Evolutionary conservation across 2,113 vertebrate species (phyloP).

Genomic region (Electrona antarctica): DNA sequence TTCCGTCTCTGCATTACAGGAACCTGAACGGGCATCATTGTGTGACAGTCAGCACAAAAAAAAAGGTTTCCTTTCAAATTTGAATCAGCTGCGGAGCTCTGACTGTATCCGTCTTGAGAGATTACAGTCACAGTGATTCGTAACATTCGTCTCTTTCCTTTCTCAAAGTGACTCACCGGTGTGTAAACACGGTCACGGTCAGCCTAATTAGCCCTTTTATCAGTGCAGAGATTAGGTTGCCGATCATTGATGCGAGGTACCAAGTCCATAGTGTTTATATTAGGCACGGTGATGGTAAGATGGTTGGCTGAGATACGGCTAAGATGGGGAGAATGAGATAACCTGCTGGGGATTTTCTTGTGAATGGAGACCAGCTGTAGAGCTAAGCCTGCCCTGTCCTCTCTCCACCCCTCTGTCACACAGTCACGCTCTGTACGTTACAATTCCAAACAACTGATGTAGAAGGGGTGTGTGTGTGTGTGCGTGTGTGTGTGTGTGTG

Average conservation of each 20-base stretch:
- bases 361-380: background rate
- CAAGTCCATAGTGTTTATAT: conserved; percentile 22
- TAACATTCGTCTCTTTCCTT: too few relatives aligned
- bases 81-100: too few relatives aligned
- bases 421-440: background rate
- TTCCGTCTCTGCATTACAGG: too few relatives aligned
- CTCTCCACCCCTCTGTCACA: background rate
- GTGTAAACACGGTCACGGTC: too few relatives aligned
- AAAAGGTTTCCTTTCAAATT: too few relatives aligned
- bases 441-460: background rate
- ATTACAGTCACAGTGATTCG: too few relatives aligned
- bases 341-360: background rate
- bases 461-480: background rate
- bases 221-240: background rate
- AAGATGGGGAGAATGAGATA: conserved; percentile 1
- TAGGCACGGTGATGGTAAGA: too few relatives aligned
- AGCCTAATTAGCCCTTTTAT: background rate
- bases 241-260: background rate
- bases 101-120: too few relatives aligned
- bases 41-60: too few relatives aligned
- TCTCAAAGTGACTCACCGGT: too few relatives aligned
- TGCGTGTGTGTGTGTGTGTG: too few relatives aligned
- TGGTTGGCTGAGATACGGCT: background rate
- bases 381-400: background rate
- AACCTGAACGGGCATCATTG: too few relatives aligned